Evolutionary conservation across 2,888 invertebrate genomes (phyloP), one percentile per base, ranked within the genome.

Genomic region (Pollenia griseotomentosa): DNA sequence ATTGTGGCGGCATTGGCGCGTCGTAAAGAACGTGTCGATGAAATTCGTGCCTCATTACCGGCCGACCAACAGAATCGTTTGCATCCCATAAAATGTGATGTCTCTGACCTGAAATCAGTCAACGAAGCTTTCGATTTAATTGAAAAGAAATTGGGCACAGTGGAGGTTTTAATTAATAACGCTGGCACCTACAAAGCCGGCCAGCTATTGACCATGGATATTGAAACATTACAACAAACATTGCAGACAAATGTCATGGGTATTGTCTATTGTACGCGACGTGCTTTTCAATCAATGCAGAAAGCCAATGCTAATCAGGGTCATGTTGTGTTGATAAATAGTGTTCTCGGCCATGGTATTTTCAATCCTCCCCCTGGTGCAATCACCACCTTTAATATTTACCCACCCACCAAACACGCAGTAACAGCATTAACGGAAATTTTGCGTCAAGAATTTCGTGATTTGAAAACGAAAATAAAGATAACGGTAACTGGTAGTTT

Each of bases 121-220:
- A 89, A 94, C 63, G 90, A 91, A n/a, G 94, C 95, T 48, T 96
- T 96, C 90, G 90, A 93, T 63, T 93, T 92, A 92, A 94, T 95
- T 68, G 94, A 94, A 57, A 88, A 92, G 16, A 91, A 94, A 6
- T 89, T 94, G 3, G 95, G 95, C 0, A 94, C 94, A 9, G 93
- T 95, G 40, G 94, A 95, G 89, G 93, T 96, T 7, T 93, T 95
- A 78, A 91, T 96, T 6, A 96, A 96, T 90, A 95, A 95, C 89
- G 95, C 95, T 2, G 93, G 93, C 6, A 86, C 85, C 4, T 82
- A 92, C 55, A 88, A 88, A 14, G 86, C 89, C 12, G 90, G 91
- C 86, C 89, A 89, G 1, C 33, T 89, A 1, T 19, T 87, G 16
- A 90, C 88, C 12, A 86, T 90, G 88, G 14, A 88, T 4, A 79